Evolutionary conservation across 2,888 invertebrate species (phyloP), one percentile per base, ranked within the genome.

Genomic region (Lacanobia wlatinum): DNA sequence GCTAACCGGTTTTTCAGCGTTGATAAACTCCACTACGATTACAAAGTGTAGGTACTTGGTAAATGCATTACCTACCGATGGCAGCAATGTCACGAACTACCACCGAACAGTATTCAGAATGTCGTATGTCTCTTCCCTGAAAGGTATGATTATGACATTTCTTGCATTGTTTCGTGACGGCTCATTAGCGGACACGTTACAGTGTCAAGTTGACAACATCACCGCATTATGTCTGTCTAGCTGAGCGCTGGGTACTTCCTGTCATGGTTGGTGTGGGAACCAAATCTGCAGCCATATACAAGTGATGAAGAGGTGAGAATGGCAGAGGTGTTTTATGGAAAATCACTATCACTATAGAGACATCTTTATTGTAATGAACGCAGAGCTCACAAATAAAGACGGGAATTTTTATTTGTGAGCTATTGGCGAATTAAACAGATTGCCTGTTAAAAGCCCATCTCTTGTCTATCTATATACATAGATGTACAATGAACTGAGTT

Each of bases 151-250:
- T 58, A 23, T 16, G 48, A 18, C 48, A 48, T 34, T 48, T 34
- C 21, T 34, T 18, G 18, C 23, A 60, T 64, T 81, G 60, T 80
- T 48, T 59, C 9, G 34, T 61, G 21, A 38, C 18, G 16, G 23
- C 43, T 40, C 18, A 55, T 80, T 60, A 59, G 16, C 18, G 40
- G 52, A n/a, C 34, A 16, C 23, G 8, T 23, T 53, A 1, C 28
- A 28, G n/a, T 65, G 34, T 34, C 9, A 43, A 34, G 38, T 50
- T 74, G 40, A 12, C 6, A 34, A 63, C 38, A 28, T 23, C 12
- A 46, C 23, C 43, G n/a, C n/a, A 43, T 43, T 56, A 38, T 16
- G n/a, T 48, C 48, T 16, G n/a, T 48, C 48, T 21, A 8, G 6
- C 40, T 21, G 34, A 28, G 14, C 38, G 28, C n/a, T 16, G n/a